These are phyloP conservation scores for Drosophila sp. DNA, from an alignment of 1,140 invertebrate genomes.

Conservation along the genomic window DNA sequence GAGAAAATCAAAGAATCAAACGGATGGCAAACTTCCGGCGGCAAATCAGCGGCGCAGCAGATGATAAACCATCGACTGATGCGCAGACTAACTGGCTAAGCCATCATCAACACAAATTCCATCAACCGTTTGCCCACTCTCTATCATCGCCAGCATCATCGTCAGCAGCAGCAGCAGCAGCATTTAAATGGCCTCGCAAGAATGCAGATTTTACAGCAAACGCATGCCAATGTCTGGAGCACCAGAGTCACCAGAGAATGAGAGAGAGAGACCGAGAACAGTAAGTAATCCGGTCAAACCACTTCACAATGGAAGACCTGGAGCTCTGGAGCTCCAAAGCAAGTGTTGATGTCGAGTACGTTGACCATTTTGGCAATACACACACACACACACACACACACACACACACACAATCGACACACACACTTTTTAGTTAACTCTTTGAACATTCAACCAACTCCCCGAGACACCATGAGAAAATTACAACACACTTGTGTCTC, in stretches of 20 bases:
- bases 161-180: conserved; percentile 19
- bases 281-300: conserved; percentile 46
- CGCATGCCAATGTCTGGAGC: conserved; percentile 56
- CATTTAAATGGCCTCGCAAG: conserved; percentile 71
- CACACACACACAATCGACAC: conserved; percentile 6
- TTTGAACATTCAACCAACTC: not conserved
- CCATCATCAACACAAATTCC: not conserved
- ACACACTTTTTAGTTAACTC: conserved; percentile 5
- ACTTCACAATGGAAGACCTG: conserved; percentile 33
- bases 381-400: conserved; percentile 18
- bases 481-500: conserved; percentile 59
- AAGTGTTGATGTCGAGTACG: conserved; percentile 46
- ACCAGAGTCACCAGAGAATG: conserved; percentile 17
- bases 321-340: not conserved
- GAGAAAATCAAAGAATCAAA: not conserved
- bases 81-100: conserved; percentile 51
- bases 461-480: conserved; percentile 59
- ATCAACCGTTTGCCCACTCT: not conserved
- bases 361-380: conserved; percentile 72
- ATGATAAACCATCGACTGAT: conserved; percentile 52
- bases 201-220: conserved; percentile 75
- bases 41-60: conserved; percentile 80
- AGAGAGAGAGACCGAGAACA: conserved; percentile 37
- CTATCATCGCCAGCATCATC: not conserved
- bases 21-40: conserved; percentile 63